A percentile compares a stretch with the other conserved stretches of the same genome.
phyloP scores from a whole-genome alignment of 2,888 invertebrate genomes.

The Synergus japonicus region DNA sequence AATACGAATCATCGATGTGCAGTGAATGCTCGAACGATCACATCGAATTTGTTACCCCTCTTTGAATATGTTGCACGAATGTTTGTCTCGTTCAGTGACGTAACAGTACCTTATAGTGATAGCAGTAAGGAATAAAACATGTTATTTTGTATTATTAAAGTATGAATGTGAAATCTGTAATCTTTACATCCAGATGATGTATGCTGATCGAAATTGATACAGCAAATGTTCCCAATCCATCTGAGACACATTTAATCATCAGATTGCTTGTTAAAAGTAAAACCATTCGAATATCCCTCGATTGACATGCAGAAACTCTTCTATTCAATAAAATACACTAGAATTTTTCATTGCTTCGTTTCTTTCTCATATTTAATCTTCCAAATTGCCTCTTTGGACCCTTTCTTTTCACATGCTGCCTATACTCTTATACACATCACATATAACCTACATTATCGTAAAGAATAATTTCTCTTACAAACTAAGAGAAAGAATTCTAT shows the following conservation, averaged over 20 bases:
- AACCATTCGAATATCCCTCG: not conserved
- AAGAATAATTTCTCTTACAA: slow-evolving; percentile 6
- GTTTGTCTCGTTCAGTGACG: too few species aligned
- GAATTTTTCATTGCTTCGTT: slow-evolving; percentile 10
- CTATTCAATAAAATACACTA: slow-evolving; percentile 8
- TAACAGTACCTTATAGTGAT: too few species aligned
- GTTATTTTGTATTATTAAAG: too few species aligned
- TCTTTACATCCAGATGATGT: slow-evolving; percentile 14
- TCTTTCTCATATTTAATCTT: slow-evolving; percentile 31
- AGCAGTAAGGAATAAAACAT: too few species aligned
- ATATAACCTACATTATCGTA: slow-evolving; percentile 16
- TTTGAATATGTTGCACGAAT: not conserved
- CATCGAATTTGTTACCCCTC: slow-evolving; percentile 43
- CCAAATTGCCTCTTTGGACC: slow-evolving; percentile 17
- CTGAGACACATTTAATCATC: slow-evolving; percentile 31
- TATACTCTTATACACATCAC: not conserved
- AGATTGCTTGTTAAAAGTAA: slow-evolving; percentile 31
- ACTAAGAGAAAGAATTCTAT: not conserved
- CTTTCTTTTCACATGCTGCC: not conserved
- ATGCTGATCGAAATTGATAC: slow-evolving; percentile 29
- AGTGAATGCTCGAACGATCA: slow-evolving; percentile 57
- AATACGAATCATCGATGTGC: slow-evolving; percentile 69
- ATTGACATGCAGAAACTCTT: slow-evolving; percentile 14
- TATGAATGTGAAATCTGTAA: not conserved
- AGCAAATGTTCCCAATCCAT: slow-evolving; percentile 22